Percentiles rank a stretch among this genome's conserved stretches.
Evolutionary conservation across 2,888 invertebrate species (phyloP).

Genomic region (Reticulitermes lucifugus): DNA sequence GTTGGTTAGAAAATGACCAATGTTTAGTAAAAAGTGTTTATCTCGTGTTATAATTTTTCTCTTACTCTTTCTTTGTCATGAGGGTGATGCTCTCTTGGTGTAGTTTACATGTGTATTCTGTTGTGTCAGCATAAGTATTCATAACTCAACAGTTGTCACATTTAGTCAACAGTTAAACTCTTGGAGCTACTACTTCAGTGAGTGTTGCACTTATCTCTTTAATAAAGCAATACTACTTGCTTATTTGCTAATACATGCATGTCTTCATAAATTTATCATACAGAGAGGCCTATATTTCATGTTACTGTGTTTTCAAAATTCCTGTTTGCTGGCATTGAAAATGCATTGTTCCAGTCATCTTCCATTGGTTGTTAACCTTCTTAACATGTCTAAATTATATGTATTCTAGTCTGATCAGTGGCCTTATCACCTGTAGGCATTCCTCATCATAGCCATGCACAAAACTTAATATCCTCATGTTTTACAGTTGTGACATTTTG

Average conservation of each 20-base stretch:
- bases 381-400: no score
- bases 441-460: no score
- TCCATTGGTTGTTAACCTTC: no score
- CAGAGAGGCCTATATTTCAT: background rate
- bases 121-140: background rate
- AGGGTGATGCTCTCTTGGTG: background rate
- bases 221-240: background rate
- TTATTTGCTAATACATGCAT: background rate
- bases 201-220: background rate
- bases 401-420: no score
- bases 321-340: no score
- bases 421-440: no score
- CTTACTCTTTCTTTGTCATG: background rate
- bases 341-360: no score
- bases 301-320: background rate
- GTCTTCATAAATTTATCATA: background rate
- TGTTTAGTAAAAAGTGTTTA: no score
- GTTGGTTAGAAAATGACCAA: no score
- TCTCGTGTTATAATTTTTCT: background rate
- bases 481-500: no score
- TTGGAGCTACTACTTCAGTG: background rate
- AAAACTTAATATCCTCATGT: no score
- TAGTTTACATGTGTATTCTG: background rate
- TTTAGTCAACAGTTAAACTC: background rate
- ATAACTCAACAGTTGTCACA: background rate